Percentiles rank a stretch among this genome's conserved stretches.
Conservation (phyloP, 2,888 invertebrate species). For the Stenurella melanura region DNA sequence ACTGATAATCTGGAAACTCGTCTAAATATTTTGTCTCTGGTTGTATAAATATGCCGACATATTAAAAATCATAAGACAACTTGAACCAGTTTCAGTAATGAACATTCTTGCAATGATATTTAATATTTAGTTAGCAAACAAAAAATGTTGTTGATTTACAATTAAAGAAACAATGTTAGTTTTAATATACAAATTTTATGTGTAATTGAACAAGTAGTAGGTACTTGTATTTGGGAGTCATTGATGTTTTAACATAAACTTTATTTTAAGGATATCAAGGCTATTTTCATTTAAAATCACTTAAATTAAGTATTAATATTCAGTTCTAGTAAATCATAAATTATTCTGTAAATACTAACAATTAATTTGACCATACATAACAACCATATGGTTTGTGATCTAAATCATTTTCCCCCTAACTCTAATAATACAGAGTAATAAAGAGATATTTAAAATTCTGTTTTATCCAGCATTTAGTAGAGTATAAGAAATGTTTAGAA, state of each 20-base stretch:
- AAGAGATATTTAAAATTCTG: too few species aligned
- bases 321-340: slow-evolving; percentile 16
- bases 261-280: slow-evolving; percentile 14
- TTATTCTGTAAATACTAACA: slow-evolving; percentile 11
- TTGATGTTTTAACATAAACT: background rate
- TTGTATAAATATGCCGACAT: too few species aligned
- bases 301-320: slow-evolving; percentile 23
- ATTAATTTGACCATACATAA: background rate
- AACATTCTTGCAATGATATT: too few species aligned
- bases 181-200: background rate
- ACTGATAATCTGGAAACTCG: too few species aligned
- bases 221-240: background rate
- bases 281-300: slow-evolving; percentile 17
- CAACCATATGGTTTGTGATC: background rate
- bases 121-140: too few species aligned
- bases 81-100: too few species aligned
- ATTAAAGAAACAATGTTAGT: background rate
- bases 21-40: too few species aligned
- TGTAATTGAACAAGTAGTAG: background rate
- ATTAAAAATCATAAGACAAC: too few species aligned
- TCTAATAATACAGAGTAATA: too few species aligned
- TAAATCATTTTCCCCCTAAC: background rate
- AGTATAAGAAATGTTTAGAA: too few species aligned
- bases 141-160: background rate
- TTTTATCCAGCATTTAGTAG: too few species aligned